phyloP scores from a whole-genome alignment of 2,797 vertebrate genomes.

The Siniperca obscura region DNA sequence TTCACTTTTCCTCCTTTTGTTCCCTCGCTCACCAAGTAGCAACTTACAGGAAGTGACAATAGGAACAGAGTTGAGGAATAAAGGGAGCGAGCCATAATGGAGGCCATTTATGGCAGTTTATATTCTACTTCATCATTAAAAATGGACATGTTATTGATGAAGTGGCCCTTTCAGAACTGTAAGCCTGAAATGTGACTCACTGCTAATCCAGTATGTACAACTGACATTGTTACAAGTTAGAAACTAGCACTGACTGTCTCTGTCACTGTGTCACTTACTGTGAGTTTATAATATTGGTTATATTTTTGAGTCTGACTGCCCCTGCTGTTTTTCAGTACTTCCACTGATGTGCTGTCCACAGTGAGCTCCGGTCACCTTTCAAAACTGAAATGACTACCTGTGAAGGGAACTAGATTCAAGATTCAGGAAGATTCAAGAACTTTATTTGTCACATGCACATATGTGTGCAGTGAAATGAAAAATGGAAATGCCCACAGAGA shows the following conservation, averaged over 20 bases:
- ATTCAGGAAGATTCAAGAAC: no score
- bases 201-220: slow-evolving; percentile 6
- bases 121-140: slow-evolving; percentile 36
- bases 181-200: slow-evolving; percentile 14
- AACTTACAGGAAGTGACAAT: slow-evolving; percentile 19
- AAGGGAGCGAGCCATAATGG: slow-evolving; percentile 1
- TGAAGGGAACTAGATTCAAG: neutral
- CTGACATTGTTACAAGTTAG: neutral
- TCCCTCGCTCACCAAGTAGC: neutral
- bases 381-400: slow-evolving; percentile 7
- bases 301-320: slow-evolving; percentile 1
- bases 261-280: neutral
- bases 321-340: slow-evolving; percentile 8
- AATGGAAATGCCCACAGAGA: no score
- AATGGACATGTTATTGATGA: slow-evolving; percentile 31
- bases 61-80: slow-evolving; percentile 24
- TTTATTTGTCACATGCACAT: no score
- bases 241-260: neutral
- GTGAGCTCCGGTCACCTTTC: slow-evolving; percentile 3
- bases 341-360: neutral
- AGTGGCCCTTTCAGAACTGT: slow-evolving; percentile 12
- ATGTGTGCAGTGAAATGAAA: no score
- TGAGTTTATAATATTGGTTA: slow-evolving; percentile 15
- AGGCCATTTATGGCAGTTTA: slow-evolving; percentile 12
- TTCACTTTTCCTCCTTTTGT: slow-evolving; percentile 3